A percentile compares a stretch with the other conserved stretches of the same genome.
Conservation (phyloP, 2,888 invertebrate species). For the Pinctada fucata region DNA sequence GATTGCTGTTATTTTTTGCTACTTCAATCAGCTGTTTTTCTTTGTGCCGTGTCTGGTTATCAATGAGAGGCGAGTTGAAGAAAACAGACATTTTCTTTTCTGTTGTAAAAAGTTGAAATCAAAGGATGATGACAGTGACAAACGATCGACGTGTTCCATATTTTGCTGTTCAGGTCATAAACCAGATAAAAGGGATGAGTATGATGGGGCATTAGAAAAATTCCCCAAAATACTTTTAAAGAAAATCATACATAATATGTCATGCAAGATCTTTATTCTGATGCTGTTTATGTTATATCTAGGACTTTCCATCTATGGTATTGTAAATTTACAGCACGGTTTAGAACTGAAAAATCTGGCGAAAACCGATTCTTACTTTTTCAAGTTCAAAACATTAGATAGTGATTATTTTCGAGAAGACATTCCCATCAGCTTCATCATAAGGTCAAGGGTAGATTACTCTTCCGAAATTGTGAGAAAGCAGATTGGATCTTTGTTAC, state of each 20-base stretch:
- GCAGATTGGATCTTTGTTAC: conserved; percentile 17
- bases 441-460: conserved; percentile 25
- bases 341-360: conserved; percentile 39
- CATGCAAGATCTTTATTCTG: conserved; percentile 48
- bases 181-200: conserved; percentile 37
- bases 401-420: conserved; percentile 41
- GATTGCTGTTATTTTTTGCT: conserved; percentile 61
- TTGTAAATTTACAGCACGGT: conserved; percentile 46
- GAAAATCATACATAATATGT: conserved; percentile 43
- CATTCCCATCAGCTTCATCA: conserved; percentile 36
- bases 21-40: conserved; percentile 61
- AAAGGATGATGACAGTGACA: neutral
- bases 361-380: conserved; percentile 40
- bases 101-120: too few relatives aligned
- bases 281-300: conserved; percentile 55
- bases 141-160: too few relatives aligned
- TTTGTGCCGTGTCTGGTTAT: conserved; percentile 59
- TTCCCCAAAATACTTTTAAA: conserved; percentile 51
- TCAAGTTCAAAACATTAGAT: conserved; percentile 33
- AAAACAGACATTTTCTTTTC: conserved; percentile 15
- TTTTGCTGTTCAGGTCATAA: conserved; percentile 1
- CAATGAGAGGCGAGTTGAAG: neutral
- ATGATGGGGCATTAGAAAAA: conserved; percentile 54
- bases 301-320: conserved; percentile 41
- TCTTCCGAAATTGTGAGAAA: conserved; percentile 11